A percentile compares a stretch with the other conserved stretches of the same genome.
Evolutionary conservation across 2,888 invertebrate species (phyloP).

Genomic region (Acrobasis suavella): DNA sequence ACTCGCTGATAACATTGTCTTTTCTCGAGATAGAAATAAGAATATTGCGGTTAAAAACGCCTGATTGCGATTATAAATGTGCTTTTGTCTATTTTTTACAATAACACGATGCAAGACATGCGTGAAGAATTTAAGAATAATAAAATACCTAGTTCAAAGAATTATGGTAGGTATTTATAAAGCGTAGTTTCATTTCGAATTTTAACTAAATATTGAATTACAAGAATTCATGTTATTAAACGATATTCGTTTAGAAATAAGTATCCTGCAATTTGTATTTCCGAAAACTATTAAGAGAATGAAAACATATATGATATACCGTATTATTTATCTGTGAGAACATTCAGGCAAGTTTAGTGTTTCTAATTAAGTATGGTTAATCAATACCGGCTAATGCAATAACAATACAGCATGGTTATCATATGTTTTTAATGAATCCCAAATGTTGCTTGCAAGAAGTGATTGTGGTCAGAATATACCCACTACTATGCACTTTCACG

Average conservation of each 20-base stretch:
- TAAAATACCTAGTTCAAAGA: background rate
- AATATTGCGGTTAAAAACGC: conserved; percentile 28
- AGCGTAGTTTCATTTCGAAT: background rate
- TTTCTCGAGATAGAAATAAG: conserved; percentile 33
- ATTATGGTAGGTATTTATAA: background rate
- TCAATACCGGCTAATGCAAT: no score
- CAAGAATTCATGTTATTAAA: background rate
- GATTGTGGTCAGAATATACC: no score
- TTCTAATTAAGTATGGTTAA: no score
- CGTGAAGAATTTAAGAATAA: background rate
- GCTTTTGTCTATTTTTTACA: conserved; percentile 37
- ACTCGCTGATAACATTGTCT: conserved; percentile 53
- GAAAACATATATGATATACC: background rate
- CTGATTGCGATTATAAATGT: conserved; percentile 23
- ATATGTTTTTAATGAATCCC: no score
- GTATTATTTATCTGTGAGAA: background rate
- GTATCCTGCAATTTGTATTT: background rate
- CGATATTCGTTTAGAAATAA: background rate
- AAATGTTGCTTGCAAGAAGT: no score
- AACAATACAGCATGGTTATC: no score
- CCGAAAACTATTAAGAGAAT: background rate
- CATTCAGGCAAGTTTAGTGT: background rate
- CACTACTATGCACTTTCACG: no score
- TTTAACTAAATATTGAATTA: background rate
- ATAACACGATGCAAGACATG: conserved; percentile 4